Conservation (phyloP, 2,113 vertebrate species). For the Myotis lucifugus region DNA sequence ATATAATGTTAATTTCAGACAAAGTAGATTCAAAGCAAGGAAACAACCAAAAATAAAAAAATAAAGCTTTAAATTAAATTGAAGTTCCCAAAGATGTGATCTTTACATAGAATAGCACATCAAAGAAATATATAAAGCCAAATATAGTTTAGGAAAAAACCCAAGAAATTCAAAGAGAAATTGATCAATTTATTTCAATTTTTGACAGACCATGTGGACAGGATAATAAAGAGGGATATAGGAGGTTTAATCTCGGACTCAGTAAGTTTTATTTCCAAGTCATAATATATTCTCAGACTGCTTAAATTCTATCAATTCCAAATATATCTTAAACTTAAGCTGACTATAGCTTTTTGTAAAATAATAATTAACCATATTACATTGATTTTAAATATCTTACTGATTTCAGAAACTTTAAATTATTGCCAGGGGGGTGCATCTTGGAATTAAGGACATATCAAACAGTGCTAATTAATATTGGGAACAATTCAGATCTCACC, state of each 20-base stretch:
- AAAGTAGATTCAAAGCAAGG: constrained; percentile 26
- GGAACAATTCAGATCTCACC: background rate
- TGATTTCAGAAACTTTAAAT: constrained; percentile 35
- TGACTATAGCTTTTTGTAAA: background rate
- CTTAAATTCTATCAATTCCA: background rate
- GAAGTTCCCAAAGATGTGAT: background rate
- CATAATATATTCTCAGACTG: background rate
- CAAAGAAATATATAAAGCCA: background rate
- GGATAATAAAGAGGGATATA: background rate
- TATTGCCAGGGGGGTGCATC: background rate
- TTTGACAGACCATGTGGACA: background rate
- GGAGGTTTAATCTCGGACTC: background rate
- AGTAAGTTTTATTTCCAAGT: background rate
- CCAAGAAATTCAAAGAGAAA: background rate
- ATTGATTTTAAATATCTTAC: background rate
- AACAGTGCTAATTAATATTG: background rate
- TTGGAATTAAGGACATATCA: background rate
- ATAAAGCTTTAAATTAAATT: background rate
- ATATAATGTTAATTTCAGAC: background rate
- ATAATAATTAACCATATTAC: background rate
- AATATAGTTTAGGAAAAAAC: background rate
- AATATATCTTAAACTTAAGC: background rate
- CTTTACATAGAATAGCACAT: background rate
- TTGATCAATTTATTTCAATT: background rate
- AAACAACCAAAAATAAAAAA: background rate